A percentile compares a stretch with the other conserved stretches of the same genome.
These are phyloP conservation scores for Nannoperca obscura DNA, from an alignment of 2,797 vertebrate species.

Conservation along the genomic window DNA sequence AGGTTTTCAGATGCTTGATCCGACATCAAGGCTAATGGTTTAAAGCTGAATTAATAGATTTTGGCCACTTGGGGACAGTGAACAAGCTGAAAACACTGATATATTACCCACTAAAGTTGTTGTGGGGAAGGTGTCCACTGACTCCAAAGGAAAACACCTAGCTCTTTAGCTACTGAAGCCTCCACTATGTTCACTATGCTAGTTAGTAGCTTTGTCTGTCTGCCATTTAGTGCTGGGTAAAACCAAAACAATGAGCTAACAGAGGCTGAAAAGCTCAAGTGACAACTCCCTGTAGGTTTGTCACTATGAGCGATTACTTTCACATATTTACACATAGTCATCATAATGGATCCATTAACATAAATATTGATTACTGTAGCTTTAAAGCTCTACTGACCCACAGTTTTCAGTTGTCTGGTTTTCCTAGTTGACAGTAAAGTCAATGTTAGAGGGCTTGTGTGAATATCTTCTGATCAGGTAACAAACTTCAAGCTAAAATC, in stretches of 20 bases:
- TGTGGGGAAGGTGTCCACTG: no score
- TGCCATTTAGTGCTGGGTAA: not conserved
- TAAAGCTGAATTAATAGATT: no score
- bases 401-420: not conserved
- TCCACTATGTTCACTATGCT: not conserved
- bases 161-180: not conserved
- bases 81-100: no score
- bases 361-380: constrained; percentile 2
- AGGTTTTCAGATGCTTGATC: no score
- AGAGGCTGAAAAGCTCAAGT: not conserved
- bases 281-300: not conserved
- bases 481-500: not conserved
- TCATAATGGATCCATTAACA: not conserved
- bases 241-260: not conserved
- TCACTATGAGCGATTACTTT: not conserved
- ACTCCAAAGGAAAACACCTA: not conserved
- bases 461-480: not conserved
- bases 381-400: not conserved
- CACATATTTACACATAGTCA: not conserved
- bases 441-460: not conserved
- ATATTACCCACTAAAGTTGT: no score
- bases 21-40: no score
- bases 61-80: no score
- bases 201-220: not conserved
- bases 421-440: not conserved